Conservation (phyloP, 1,140 invertebrate genomes). For the Sminthurinus signatus region DNA sequence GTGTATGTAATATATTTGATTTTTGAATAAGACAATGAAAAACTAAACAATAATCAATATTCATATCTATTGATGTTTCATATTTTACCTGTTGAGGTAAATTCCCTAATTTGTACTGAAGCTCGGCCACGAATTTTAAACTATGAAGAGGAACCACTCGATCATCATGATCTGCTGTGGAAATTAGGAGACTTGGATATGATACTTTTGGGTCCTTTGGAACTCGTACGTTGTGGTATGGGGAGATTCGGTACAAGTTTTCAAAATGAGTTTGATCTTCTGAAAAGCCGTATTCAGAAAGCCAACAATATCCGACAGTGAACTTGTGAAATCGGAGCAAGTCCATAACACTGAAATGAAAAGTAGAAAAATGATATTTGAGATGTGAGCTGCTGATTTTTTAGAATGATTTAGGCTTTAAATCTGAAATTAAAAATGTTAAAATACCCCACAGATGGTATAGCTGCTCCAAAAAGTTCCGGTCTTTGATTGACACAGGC, state of each 20-base stretch:
- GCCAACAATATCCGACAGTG: conserved; percentile 91
- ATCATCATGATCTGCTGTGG: conserved; percentile 93
- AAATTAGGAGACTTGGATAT: conserved; percentile 85
- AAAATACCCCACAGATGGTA: conserved; percentile 72
- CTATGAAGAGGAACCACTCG: conserved; percentile 93
- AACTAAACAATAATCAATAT: conserved; percentile 75
- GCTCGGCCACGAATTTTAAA: conserved; percentile 85
- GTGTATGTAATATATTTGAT: conserved; percentile 42
- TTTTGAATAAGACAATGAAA: conserved; percentile 53
- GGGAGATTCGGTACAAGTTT: conserved; percentile 84
- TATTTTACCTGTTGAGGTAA: conserved; percentile 51
- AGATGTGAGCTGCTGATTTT: neutral
- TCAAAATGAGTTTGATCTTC: conserved; percentile 79
- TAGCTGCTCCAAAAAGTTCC: conserved; percentile 82
- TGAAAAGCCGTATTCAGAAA: conserved; percentile 90
- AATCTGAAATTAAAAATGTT: neutral
- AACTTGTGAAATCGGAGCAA: conserved; percentile 93
- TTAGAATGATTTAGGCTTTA: neutral
- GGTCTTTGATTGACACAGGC: conserved; percentile 91
- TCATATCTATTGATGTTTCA: conserved; percentile 84
- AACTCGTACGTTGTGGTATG: conserved; percentile 80
- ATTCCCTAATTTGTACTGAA: conserved; percentile 69
- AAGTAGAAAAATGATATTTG: no score
- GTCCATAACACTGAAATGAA: conserved; percentile 21
- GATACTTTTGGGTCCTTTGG: conserved; percentile 57